A percentile compares a stretch with the other conserved stretches of the same genome.
These are phyloP conservation scores for Pteropus rufus DNA, from an alignment of 2,797 vertebrate genomes.

Conservation along the genomic window DNA sequence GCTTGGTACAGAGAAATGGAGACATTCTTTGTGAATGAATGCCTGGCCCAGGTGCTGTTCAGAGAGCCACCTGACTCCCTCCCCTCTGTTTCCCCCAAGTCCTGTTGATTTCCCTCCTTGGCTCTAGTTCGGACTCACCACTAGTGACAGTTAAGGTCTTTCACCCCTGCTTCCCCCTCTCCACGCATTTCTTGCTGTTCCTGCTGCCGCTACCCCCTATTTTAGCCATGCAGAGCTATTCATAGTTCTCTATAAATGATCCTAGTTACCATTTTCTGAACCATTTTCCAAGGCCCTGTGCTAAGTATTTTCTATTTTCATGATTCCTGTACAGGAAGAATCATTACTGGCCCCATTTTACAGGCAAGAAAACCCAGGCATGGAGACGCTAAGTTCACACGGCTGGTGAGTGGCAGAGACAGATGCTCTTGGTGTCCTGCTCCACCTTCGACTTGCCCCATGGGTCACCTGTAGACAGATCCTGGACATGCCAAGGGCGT, in stretches of 20 bases:
- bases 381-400: neutral
- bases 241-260: neutral
- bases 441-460: neutral
- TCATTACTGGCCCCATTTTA: neutral
- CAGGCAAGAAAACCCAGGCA: neutral
- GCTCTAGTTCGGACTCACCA: too few species aligned
- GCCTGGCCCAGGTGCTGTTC: accelerated
- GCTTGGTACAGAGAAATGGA: neutral
- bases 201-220: neutral
- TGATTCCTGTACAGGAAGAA: neutral
- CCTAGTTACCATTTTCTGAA: neutral
- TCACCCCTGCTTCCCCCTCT: neutral
- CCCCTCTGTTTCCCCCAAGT: neutral
- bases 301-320: neutral
- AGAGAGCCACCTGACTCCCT: neutral
- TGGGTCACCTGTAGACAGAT: neutral
- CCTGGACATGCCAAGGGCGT: neutral
- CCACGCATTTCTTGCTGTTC: neutral
- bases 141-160: neutral
- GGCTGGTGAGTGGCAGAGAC: neutral
- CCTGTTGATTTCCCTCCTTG: neutral
- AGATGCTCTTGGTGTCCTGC: neutral
- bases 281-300: neutral
- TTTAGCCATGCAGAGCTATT: neutral
- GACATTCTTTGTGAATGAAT: neutral